Base-by-base conservation (phyloP, 1,140 invertebrate genomes). In the Drosophila pruinosa region DNA sequence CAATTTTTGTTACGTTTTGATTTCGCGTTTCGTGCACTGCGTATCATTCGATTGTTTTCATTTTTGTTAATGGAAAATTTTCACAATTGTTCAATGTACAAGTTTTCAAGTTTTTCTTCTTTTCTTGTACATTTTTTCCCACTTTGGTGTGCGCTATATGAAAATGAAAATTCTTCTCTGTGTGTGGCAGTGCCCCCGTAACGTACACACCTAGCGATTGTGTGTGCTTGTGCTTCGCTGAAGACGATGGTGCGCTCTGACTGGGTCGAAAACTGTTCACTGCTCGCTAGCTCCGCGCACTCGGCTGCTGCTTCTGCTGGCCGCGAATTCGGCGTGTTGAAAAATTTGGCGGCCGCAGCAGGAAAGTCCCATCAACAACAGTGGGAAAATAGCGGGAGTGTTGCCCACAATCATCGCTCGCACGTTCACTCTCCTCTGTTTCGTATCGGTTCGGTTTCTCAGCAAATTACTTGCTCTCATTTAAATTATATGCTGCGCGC, bases 221-320 rank as follows among this genome's bases (percentile, higher is more conserved):
- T 74, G 77, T 76, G 77, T 71, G 56, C 72, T 73, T 82, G 79
- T 89, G 85, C 79, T 73, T 79, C 73, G 79, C 68, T 89, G 79
- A 77, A 85, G 76, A 89, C 85, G 85, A 89, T 85, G 79, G 85
- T 83, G 85, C 79, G 85, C 85, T 89, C 85, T 89, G 85, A 70
- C 65, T 59, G 57, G 54, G 39, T 53, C 68, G 61, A 71, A 64
- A 71, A 71, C 31, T 71, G 59, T 71, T 64, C 47, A 65, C 24
- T 61, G 52, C 43, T 64, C 67, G 65, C 67, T 62, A 53, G 72
- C 72, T 67, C 22, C 78, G 58, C 47, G 48, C 56, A 50, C 63
- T 68, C 57, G 43, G n/a, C 28, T 59, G 53, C 22, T 45, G 56
- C 57, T 48, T 17, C 43, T 45, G 56, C 47, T 68, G 61, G 22